A percentile compares a stretch with the other conserved stretches of the same genome.
Evolutionary conservation across 2,113 vertebrate species (phyloP).

Genomic region (Barbus barbus): DNA sequence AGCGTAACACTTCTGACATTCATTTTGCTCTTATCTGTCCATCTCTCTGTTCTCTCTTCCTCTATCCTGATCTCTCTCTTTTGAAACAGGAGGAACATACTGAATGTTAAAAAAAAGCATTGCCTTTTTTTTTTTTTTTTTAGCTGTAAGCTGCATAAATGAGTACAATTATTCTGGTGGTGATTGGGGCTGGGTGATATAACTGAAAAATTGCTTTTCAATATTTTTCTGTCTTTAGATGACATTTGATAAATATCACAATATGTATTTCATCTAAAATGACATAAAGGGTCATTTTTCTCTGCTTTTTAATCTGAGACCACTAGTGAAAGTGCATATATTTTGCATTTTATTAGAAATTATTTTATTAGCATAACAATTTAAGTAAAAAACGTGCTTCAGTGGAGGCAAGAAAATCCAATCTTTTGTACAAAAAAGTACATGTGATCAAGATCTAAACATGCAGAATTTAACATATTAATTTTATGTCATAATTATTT

Average conservation of each 20-base stretch:
- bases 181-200: neutral
- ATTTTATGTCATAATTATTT: too few relatives aligned
- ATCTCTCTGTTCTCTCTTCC: constrained; percentile 1
- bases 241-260: too few relatives aligned
- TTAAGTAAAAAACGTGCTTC: neutral
- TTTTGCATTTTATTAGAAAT: neutral
- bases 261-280: too few relatives aligned
- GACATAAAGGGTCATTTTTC: too few relatives aligned
- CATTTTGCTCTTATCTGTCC: constrained; percentile 2
- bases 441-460: neutral
- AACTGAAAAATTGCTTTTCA: too few relatives aligned
- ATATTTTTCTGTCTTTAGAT: neutral
- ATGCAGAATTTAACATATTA: neutral
- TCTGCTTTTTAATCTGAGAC: neutral
- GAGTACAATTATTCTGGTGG: neutral
- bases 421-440: neutral
- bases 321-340: too few relatives aligned
- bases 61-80: neutral
- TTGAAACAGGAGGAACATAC: neutral
- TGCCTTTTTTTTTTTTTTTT: neutral
- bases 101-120: neutral
- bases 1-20: constrained; percentile 16
- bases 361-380: neutral
- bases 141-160: neutral
- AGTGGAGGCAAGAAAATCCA: neutral